Evolutionary conservation across 2,888 invertebrate species (phyloP), one percentile per base, ranked within the genome.

Genomic region (Hetaerina titia): DNA sequence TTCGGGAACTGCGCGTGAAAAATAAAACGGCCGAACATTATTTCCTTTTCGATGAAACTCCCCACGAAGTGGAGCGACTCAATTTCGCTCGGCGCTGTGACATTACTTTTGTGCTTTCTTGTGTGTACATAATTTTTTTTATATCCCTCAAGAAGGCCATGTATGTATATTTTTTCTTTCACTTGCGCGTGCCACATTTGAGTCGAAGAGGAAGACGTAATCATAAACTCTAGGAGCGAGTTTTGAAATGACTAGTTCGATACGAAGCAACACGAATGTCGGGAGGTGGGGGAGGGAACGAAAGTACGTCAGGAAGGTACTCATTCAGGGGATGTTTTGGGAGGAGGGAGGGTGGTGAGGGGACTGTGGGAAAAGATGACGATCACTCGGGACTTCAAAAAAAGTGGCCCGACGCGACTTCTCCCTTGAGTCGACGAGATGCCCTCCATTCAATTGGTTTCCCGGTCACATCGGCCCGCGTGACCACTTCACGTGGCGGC

Each of bases 201-300:
- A 64, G 69, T 92, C 92, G 56, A 69, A 92, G 56, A 92, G 92
- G 92, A 92, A 92, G 92, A 92, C 92, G 22, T 81, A 81, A 81
- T 81, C 81, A 81, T 81, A 81, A 81, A 74, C 69, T 92, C 92
- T 69, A 56, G 69, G 69, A 69, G 69, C 69, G 92, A 92, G 92
- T 92, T 92, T 56, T n/a, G 63, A 92, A 92, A 92, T 92, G 92
- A 92, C 92, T 92, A 92, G 92, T 92, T 92, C 92, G 92, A 69
- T 92, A 92, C 92, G 69, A 92, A 92, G 69, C 45, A 31, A 92
- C 92, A 69, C 56, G 92, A 92, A 45, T 69, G 57, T 69, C 69
- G 45, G 69, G 69, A n/a, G n/a, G n/a, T n/a, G n/a, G n/a, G n/a
- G n/a, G n/a, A 60, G n/a, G 31, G 25, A 92, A 58, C 56, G 58